These are phyloP conservation scores for Malurus splendens DNA, from an alignment of 2,797 vertebrate species.

Conservation along the genomic window DNA sequence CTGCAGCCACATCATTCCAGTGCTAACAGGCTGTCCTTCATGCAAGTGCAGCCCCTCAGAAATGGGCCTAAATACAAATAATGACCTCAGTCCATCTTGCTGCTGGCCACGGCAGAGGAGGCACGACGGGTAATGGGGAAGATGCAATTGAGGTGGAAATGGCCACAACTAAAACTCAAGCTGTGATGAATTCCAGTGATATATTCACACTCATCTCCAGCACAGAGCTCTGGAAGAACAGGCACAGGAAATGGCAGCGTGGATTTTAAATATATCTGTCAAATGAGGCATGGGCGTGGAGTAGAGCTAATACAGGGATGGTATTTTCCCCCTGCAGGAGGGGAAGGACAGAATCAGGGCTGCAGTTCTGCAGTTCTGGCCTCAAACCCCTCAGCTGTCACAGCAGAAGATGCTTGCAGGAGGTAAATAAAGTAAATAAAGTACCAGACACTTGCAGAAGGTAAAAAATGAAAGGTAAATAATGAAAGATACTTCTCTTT, in stretches of 20 bases:
- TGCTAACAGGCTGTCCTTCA: neutral
- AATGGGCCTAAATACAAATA: constrained; percentile 25
- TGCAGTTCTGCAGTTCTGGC: neutral
- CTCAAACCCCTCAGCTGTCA: neutral
- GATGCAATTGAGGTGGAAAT: constrained; percentile 30
- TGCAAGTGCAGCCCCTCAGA: neutral
- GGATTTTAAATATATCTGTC: neutral
- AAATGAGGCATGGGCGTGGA: neutral
- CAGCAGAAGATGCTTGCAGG: neutral
- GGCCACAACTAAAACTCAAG: constrained; percentile 19
- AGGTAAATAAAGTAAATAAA: neutral
- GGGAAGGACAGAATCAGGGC: neutral
- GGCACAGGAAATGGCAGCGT: neutral
- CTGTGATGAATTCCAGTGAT: neutral
- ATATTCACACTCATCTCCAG: constrained; percentile 1
- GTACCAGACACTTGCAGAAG: too few species aligned
- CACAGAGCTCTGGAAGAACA: constrained; percentile 1
- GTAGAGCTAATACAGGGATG: neutral
- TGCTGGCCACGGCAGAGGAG: neutral
- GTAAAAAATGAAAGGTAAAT: too few species aligned
- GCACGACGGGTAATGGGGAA: neutral
- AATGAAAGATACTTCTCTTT: neutral
- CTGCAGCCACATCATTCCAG: neutral
- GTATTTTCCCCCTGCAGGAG: neutral
- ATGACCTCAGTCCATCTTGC: constrained; percentile 39